These are phyloP conservation scores for Patella ulyssiponensis DNA, from an alignment of 2,888 invertebrate genomes.

Conservation along the genomic window DNA sequence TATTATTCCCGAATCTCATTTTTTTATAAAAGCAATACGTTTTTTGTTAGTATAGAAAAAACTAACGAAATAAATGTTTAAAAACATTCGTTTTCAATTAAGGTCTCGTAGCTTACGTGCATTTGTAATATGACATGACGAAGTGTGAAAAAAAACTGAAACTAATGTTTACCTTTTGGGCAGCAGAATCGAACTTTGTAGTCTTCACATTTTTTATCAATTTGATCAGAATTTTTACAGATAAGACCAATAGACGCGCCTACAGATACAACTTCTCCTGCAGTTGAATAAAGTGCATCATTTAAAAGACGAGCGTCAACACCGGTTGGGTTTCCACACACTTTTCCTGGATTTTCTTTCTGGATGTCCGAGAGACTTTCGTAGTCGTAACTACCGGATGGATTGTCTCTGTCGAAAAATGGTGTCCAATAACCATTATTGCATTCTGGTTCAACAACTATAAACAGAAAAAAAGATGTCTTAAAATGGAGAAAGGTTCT, in stretches of 20 bases:
- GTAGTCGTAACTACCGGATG: constrained; percentile 1
- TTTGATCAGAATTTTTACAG: constrained; percentile 4
- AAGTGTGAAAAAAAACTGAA: neutral
- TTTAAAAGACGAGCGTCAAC: neutral
- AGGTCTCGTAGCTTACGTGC: too few species aligned
- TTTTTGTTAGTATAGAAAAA: too few species aligned
- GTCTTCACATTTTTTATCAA: neutral
- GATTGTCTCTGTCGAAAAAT: neutral
- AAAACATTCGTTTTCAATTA: too few species aligned
- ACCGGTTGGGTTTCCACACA: neutral
- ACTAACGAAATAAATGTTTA: too few species aligned
- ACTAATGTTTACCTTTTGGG: neutral
- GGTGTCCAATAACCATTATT: neutral
- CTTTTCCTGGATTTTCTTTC: neutral
- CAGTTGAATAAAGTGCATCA: neutral
- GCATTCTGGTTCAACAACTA: neutral
- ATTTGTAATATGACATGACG: too few species aligned
- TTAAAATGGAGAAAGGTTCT: too few species aligned
- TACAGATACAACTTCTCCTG: neutral
- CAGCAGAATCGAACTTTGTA: constrained; percentile 3
- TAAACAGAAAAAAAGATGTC: neutral
- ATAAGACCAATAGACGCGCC: neutral
- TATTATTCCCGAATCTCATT: too few species aligned
- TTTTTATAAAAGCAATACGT: too few species aligned
- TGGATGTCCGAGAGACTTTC: neutral